Base-by-base conservation (phyloP, 1,140 invertebrate species). In the Parapsyche elsis region DNA sequence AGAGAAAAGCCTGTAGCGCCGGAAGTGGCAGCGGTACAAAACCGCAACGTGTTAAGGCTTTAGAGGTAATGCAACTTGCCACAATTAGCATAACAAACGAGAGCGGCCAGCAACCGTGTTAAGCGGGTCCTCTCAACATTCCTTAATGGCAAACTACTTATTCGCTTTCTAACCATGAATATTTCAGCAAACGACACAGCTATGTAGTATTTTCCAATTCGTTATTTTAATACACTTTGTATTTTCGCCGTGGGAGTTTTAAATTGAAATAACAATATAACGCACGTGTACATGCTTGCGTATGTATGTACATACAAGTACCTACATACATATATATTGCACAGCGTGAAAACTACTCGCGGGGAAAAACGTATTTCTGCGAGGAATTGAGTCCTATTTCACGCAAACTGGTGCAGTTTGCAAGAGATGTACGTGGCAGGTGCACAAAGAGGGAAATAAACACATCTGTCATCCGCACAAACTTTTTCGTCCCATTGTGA, bases 371-470 rank as follows among this genome's bases (percentile, higher is more conserved):
- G 19, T 26, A 19, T 67, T 67, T 23, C 64, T 23, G 64, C 23
- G 9, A 24, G 23, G 24, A 67, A 67, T 67, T 23, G 64, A 67
- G 23, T 26, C 64, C 21, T 24, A 14, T 67, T 26, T 24, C 21
- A 23, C 59, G n/a, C 59, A 9, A 30, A 9, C n/a, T 24, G 5
- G 64, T 67, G 64, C 24, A 19, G 21, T 53, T 12, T 53, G 49
- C 49, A 53, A 53, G 75, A 10, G 70, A 59, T 78, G 64, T 38
- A 78, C 59, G 45, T 80, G 78, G 67, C 70, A 80, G 53, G 78
- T 78, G 64, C 45, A 71, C 70, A 79, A 79, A 79, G 78, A 79
- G 53, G 38, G 71, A 79, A 73, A 79, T 79, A 79, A 79, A 79
- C 71, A 73, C 78, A 71, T 71, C 78, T 79, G 78, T 79, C 78